These are phyloP conservation scores for Eupithecia vulgata DNA, from an alignment of 2,888 invertebrate genomes.

Conservation along the genomic window DNA sequence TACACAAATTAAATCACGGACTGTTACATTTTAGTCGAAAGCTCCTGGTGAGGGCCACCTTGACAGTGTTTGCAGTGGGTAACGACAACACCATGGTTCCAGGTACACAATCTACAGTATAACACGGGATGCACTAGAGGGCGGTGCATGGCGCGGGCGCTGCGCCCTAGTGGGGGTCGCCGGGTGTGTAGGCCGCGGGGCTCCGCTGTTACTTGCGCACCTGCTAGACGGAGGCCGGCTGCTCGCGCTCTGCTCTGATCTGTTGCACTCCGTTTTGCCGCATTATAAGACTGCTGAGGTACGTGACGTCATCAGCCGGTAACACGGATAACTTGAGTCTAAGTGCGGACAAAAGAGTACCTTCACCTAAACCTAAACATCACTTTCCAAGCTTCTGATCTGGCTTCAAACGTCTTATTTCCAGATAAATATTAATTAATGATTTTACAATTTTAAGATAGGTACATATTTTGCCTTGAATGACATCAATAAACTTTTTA, in stretches of 20 bases:
- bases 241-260: slow-evolving; percentile 91
- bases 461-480: no score
- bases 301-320: slow-evolving; percentile 9
- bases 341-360: no score
- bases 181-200: slow-evolving; percentile 88
- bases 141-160: slow-evolving; percentile 86
- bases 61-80: background rate
- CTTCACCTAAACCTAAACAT: no score
- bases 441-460: no score
- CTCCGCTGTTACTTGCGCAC: slow-evolving; percentile 88
- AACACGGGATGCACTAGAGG: slow-evolving; percentile 67
- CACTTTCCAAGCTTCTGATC: no score
- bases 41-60: background rate
- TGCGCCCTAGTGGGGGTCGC: slow-evolving; percentile 90
- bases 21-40: background rate
- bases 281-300: slow-evolving; percentile 94
- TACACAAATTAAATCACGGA: background rate
- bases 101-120: slow-evolving; percentile 87
- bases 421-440: no score
- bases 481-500: no score
- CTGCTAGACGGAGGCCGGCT: slow-evolving; percentile 89
- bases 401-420: no score
- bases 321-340: background rate
- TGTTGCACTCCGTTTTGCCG: slow-evolving; percentile 90
- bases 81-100: slow-evolving; percentile 17